Base-by-base conservation (phyloP, 53 echinoderm and acorn worm species). In the Holothuria leucospilota region DNA sequence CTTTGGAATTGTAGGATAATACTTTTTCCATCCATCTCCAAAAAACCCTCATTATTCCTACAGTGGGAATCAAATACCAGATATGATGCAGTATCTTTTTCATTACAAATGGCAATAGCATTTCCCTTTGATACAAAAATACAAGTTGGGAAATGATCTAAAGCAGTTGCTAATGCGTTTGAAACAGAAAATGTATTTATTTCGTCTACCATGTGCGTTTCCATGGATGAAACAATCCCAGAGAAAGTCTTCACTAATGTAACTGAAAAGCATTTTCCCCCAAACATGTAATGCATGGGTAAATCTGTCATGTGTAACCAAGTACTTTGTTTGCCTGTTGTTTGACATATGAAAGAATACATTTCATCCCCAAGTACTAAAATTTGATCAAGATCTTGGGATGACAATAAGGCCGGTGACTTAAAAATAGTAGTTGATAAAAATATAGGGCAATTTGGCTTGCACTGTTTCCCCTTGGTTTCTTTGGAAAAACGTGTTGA, bases 181-280 rank as follows among this genome's bases (percentile, higher is more conserved):
- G 40, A 40, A 40, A 40, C 40, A 7, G 40, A 40, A 40, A 40
- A 40, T 40, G 87, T 89, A 80, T 29, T 85, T 72, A 40, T 40
- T 4, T 40, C 40, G 7, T 40, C 40, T 40, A 40, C 40, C 7
- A 5, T 40, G 40, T 40, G 63, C 8, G 63, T 63, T n/a, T 25
- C 5, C 63, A 63, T 4, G 8, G 25, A 21, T 63, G 63, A 63
- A 63, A 63, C 25, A n/a, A 25, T 63, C 4, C 21, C 25, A 25
- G 25, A 63, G 40, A 40, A 40, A 40, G 40, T 40, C 4, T 40
- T 40, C 40, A 40, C 40, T 40, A 40, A 40, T 40, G 7, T 40
- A 40, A 40, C 40, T 5, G 40, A 5, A 40, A 40, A 63, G 25
- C 63, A n/a, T 21, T 63, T n/a, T 25, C 5, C 63, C 21, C 21